Conservation (phyloP, 2,113 vertebrate genomes). For the Nerophis ophidion region DNA sequence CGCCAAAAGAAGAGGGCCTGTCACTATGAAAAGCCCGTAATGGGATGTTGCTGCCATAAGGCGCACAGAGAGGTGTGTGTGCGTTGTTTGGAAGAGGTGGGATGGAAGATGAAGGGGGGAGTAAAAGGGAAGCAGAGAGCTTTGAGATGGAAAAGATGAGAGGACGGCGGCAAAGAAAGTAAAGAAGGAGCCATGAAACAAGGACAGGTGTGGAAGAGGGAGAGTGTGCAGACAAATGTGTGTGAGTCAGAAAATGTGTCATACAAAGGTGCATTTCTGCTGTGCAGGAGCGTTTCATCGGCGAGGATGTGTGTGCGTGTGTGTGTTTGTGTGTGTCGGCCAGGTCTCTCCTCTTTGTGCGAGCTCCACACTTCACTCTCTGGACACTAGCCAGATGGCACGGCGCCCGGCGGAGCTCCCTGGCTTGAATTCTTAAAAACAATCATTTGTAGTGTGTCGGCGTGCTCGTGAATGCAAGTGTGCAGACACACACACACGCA, state of each 20-base stretch:
- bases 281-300: constrained; percentile 33
- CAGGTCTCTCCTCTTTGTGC: constrained; percentile 59
- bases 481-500: constrained; percentile 3
- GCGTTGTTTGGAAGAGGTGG: constrained; percentile 2
- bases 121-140: constrained; percentile 48
- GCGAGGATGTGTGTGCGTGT: constrained; percentile 9
- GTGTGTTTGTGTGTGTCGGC: constrained; percentile 29
- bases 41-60: constrained; percentile 36
- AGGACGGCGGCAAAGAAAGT: constrained; percentile 37
- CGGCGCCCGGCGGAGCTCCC: constrained; percentile 65
- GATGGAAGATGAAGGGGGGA: constrained; percentile 43
- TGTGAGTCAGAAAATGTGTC: constrained; percentile 25
- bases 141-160: constrained; percentile 55
- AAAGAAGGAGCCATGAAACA: constrained; percentile 45
- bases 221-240: constrained; percentile 13
- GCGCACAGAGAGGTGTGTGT: constrained; percentile 23
- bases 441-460: constrained; percentile 72
- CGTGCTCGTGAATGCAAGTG: constrained; percentile 27
- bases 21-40: constrained; percentile 42
- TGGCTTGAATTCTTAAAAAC: constrained; percentile 75
- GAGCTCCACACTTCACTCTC: constrained; percentile 60
- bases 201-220: constrained; percentile 46
- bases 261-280: constrained; percentile 25
- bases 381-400: constrained; percentile 72
- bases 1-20: constrained; percentile 37